Conservation (phyloP, 2,797 vertebrate genomes). For the Vireo griseus region DNA sequence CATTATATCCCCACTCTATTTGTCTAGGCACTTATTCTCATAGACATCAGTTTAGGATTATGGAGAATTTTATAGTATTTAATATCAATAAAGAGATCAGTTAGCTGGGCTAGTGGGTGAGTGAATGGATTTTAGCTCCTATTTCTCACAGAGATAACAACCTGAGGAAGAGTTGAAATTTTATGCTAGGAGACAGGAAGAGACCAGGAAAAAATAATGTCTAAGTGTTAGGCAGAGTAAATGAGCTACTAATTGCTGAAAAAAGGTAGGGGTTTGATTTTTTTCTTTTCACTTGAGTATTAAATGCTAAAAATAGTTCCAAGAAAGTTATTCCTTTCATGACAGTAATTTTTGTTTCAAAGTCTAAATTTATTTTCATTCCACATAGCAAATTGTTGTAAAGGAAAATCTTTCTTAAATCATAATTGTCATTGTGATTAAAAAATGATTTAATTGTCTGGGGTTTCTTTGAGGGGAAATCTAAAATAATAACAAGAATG, state of each 20-base stretch:
- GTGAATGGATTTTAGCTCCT: not conserved
- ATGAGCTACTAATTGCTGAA: not conserved
- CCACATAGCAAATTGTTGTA: not conserved
- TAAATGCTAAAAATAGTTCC: fast-evolving
- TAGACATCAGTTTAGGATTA: not conserved
- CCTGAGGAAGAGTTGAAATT: not conserved
- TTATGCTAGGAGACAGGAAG: not conserved
- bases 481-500: not conserved
- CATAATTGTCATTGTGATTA: not conserved
- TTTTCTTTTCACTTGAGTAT: not conserved
- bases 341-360: not conserved
- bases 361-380: not conserved
- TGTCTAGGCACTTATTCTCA: not conserved
- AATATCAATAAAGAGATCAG: not conserved
- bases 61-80: not conserved
- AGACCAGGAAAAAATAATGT: not conserved
- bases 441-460: not conserved
- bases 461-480: not conserved
- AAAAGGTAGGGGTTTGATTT: fast-evolving
- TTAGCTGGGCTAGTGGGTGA: not conserved
- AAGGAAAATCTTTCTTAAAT: not conserved
- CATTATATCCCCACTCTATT: not conserved
- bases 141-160: not conserved
- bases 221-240: not conserved
- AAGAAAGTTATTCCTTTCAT: not conserved